Percentiles rank a stretch among this genome's conserved stretches.
Evolutionary conservation across 2,797 vertebrate species (phyloP).

Genomic region (Esox lucius): DNA sequence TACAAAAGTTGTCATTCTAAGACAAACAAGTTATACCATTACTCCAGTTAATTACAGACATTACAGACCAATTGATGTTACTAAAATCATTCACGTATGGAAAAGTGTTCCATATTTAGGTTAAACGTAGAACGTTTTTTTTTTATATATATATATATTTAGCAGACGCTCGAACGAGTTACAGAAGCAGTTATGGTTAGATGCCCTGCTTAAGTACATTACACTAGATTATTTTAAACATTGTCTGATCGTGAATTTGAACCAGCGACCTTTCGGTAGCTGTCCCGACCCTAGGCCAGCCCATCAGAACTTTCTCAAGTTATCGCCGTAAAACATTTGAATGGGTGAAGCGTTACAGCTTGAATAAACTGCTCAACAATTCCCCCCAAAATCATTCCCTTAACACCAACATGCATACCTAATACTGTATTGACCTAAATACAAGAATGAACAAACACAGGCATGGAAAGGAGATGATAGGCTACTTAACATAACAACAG

Average conservation of each 20-base stretch:
- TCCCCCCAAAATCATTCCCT: not conserved
- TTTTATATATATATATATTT: no score
- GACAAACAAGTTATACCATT: not conserved
- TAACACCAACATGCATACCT: not conserved
- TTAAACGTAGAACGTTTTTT: not conserved
- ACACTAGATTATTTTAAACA: no score
- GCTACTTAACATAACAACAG: not conserved
- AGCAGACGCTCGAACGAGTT: no score
- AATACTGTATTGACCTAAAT: not conserved
- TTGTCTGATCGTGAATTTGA: no score
- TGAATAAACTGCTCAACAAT: not conserved
- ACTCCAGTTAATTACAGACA: not conserved
- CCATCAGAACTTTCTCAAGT: no score
- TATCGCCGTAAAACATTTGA: not conserved
- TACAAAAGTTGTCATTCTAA: not conserved
- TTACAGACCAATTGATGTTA: not conserved
- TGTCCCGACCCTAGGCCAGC: no score
- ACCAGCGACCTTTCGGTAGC: no score
- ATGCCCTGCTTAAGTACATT: no score
- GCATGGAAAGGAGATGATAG: not conserved
- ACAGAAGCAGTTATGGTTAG: no score
- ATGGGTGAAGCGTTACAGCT: not conserved
- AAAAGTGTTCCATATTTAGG: conserved; percentile 1
- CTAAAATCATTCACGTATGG: not conserved
- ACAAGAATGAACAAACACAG: not conserved